Evolutionary conservation across 2,888 invertebrate genomes (phyloP).

Genomic region (Apamea monoglypha): DNA sequence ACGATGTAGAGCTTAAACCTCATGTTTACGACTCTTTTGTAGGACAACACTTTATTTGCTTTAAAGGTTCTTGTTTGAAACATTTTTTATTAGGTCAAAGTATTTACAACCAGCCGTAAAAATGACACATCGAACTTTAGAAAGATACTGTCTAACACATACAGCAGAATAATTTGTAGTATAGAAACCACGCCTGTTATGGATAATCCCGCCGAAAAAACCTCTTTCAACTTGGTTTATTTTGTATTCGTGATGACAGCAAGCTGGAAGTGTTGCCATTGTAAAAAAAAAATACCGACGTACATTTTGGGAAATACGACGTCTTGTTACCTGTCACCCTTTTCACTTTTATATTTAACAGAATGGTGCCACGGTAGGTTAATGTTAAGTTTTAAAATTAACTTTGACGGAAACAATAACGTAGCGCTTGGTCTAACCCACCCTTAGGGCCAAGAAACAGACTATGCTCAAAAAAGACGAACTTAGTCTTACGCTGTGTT

Average conservation of each 20-base stretch:
- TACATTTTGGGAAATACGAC: neutral
- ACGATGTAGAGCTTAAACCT: constrained; percentile 67
- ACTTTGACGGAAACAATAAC: neutral
- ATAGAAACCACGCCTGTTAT: neutral
- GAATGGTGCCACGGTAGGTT: neutral
- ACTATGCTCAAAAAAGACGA: neutral
- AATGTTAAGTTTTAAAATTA: neutral
- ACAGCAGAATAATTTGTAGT: neutral
- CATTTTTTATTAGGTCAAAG: constrained; percentile 63
- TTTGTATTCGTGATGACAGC: neutral
- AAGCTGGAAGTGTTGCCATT: neutral
- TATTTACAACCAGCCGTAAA: constrained; percentile 39
- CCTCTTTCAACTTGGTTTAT: neutral
- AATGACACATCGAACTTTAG: neutral
- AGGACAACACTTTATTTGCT: constrained; percentile 65
- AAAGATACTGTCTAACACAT: neutral
- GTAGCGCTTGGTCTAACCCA: neutral
- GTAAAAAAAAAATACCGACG: neutral
- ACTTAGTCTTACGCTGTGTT: neutral
- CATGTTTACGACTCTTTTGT: constrained; percentile 65
- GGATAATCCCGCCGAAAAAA: neutral
- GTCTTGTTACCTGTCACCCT: neutral
- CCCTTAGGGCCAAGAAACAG: neutral
- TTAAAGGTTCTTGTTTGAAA: constrained; percentile 48
- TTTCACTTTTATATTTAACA: neutral